Base-by-base conservation (phyloP, 2,888 invertebrate species). In the Rhogogaster chlorosoma region DNA sequence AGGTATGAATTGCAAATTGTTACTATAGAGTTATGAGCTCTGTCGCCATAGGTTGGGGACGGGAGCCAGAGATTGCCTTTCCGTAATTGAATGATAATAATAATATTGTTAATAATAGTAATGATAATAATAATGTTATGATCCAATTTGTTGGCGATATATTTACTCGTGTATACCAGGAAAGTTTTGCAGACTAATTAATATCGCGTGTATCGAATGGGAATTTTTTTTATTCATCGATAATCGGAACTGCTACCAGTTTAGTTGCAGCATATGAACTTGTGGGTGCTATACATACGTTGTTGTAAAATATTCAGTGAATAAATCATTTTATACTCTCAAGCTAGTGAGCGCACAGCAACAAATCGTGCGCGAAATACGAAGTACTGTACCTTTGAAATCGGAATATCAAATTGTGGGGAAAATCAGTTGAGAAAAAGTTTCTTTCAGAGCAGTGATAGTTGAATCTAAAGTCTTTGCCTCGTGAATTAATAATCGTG, bases 1-100 rank as follows among this genome's bases (percentile, higher is more conserved):
- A 26, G 67, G 85, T 87, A 87, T 87, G 87, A 87, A 87, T 87
- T 87, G 86, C 87, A 87, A 88, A 88, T 87, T 87, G 87, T 87
- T 84, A 83, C 86, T 53, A 78, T 26, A 22, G 61, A 61, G 75
- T 29, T 45, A 38, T 26, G 26, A 45, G 45, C 45, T 42, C 12
- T 10, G 49, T 0, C 36, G 22, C 78, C 12, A 70, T 38, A 22
- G 45, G 12, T 7, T 75, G 36, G 29, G 12, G n/a, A n/a, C 9
- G 22, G 36, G 36, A 18, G 4, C n/a, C 36, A 36, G 7, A 36
- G 70, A 36, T n/a, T 18, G n/a, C 70, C 70, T 29, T 67, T 15
- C 70, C 61, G 0, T 12, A 61, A 12, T 61, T 26, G 9, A 4
- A 26, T 61, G 0, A 26, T 26, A 3, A 26, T 26, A 61, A 12